phyloP scores from a whole-genome alignment of 2,113 vertebrate species.

The Hirundichthys speculiger region DNA sequence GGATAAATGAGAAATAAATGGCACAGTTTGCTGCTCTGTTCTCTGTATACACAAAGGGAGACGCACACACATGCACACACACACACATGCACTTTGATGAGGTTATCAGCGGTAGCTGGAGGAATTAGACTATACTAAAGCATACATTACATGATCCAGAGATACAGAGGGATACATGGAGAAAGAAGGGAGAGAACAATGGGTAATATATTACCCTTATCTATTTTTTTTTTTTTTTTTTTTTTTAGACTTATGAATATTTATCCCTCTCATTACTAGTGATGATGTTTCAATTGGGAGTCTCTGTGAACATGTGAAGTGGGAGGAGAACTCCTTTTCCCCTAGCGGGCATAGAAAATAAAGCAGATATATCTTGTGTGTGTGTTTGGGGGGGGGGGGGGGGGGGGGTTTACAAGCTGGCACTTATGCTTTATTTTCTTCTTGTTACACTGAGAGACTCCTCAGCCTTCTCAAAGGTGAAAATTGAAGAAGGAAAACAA shows the following conservation, averaged over 20 bases:
- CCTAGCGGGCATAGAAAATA: constrained; percentile 22
- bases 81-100: constrained; percentile 35
- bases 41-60: constrained; percentile 15
- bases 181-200: constrained; percentile 53
- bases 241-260: constrained; percentile 74
- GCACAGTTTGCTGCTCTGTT: constrained; percentile 8
- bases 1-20: constrained; percentile 37
- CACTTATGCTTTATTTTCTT: no score
- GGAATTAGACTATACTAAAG: constrained; percentile 59
- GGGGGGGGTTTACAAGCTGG: no score
- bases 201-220: constrained; percentile 66
- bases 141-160: constrained; percentile 57
- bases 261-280: constrained; percentile 63
- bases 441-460: no score
- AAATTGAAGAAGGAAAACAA: no score
- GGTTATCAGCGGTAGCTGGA: constrained; percentile 62
- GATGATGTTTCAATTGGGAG: constrained; percentile 72
- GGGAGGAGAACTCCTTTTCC: constrained; percentile 22
- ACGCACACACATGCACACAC: no score
- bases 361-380: no score
- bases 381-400: no score
- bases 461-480: no score
- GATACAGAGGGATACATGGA: constrained; percentile 25
- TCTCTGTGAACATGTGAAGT: constrained; percentile 49
- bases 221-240: constrained; percentile 56